Evolutionary conservation across 92 coral and sea anemone genomes (phyloP).

Genomic region (Pocillopora grandis): DNA sequence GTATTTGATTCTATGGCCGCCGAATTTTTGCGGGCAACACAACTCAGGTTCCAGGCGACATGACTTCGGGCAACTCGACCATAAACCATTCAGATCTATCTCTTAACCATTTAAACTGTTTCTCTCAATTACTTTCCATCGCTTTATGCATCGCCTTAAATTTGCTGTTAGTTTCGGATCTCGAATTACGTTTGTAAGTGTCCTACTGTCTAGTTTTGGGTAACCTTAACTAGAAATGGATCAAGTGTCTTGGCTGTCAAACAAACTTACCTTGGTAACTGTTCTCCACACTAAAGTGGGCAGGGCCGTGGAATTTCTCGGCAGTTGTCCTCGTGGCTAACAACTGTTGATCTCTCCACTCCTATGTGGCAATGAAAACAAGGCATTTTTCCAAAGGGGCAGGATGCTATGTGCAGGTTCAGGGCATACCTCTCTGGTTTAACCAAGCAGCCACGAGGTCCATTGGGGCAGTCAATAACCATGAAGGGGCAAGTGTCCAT

Average conservation of each 20-base stretch:
- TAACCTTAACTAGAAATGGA: neutral
- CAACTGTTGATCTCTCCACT: neutral
- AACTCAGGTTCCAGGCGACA: too few relatives aligned
- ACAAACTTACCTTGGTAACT: constrained; percentile 14
- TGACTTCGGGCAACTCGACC: too few relatives aligned
- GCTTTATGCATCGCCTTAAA: too few relatives aligned
- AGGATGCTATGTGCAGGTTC: constrained; percentile 2
- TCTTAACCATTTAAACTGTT: too few relatives aligned
- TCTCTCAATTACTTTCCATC: too few relatives aligned
- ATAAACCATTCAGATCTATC: too few relatives aligned
- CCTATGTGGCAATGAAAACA: neutral
- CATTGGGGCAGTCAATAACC: constrained; percentile 5
- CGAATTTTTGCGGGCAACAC: too few relatives aligned
- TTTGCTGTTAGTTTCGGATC: too few relatives aligned
- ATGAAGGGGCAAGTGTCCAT: constrained; percentile 4
- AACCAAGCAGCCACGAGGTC: constrained; percentile 15
- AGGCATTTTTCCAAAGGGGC: neutral
- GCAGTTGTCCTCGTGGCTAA: neutral
- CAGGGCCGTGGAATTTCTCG: neutral
- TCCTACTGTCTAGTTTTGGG: neutral
- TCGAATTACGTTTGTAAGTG: neutral
- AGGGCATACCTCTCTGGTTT: neutral
- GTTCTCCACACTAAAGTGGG: neutral
- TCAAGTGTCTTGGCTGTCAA: neutral
- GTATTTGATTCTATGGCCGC: too few relatives aligned